Base-by-base conservation (phyloP, 2,888 invertebrate species). In the Athrips mouffetella region DNA sequence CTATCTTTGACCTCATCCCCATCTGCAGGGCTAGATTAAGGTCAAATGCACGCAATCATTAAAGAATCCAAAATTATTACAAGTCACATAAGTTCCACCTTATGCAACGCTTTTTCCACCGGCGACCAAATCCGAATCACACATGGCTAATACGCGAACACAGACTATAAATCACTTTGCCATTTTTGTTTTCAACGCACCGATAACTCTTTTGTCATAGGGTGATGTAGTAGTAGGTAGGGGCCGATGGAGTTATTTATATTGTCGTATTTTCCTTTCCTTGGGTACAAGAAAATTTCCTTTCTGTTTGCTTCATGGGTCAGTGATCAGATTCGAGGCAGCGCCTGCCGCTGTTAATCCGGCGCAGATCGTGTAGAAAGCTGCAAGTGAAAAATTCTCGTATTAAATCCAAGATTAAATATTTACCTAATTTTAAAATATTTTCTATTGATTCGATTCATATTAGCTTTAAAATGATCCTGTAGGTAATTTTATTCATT, bases 171-270 rank as follows among this genome's bases (percentile, higher is more conserved):
- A 88, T 88, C 86, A 85, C 71, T 63, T 75, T 73, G 84, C 81
- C 88, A 88, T 88, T 88, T 88, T 87, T 88, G 88, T 88, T 88
- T 86, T 88, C 88, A 87, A 86, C 88, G 88, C 86, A 87, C 85
- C 87, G 85, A 87, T 88, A 88, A 88, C 88, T 88, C 88, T 88
- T 88, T 88, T 88, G 87, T 88, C 88, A 87, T 86, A 81, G 84
- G 85, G 88, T 83, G 87, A 85, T 83, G 85, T 84, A 84, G 84
- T 76, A 74, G 78, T 75, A 73, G 76, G 48, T 46, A 48, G 48
- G 48, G 48, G 23, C 42, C 48, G 70, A 84, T 86, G 77, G 86
- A 88, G 87, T 88, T 88, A 88, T 88, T 88, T 88, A 88, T 88
- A 83, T 80, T 81, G 81, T 79, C 80, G 82, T 87, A 82, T 86